Evolutionary conservation across 2,113 vertebrate species (phyloP), one percentile per base, ranked within the genome.

Genomic region (Nycticorax nycticorax): DNA sequence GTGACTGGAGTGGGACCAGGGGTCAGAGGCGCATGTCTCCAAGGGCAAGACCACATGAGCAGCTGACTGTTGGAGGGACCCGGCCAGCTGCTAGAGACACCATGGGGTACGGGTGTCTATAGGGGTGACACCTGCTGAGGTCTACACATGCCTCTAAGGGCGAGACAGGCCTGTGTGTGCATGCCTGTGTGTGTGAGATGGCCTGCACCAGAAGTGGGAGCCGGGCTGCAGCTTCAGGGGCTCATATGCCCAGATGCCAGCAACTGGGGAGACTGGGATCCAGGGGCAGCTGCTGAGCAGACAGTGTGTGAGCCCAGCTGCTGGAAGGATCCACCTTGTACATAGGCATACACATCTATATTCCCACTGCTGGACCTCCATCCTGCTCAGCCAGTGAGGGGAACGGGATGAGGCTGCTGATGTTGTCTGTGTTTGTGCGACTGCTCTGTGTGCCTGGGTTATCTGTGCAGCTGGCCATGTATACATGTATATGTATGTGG

Each of bases 81-180:
- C 0, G 0, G 22, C 18, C n/a, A 66, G 56, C 19, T 43, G 14
- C 11, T 30, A 55, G 30, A 53, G 50, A 53, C 4, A 48, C 22
- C 5, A 11, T 17, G 27, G 47, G 27, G 6, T 32, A 16, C 5
- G 21, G 15, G 4, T 26, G 9, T 33, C 37, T 57, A 16, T 22
- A 27, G 11, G 13, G 14, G 4, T 7, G 22, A 77, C 6, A 67
- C 13, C 45, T 64, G 43, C 56, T 59, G 14, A 13, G 12, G 3
- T 35, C 10, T 50, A n/a, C 10, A 30, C 15, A 26, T 22, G 68
- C 59, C 35, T 50, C 52, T 32, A 66, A 73, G 43, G 13, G 32
- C 1, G 1, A 81, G 52, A 73, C 4, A 37, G 20, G 9, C 48
- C 45, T 35, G 16, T 41, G 52, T 32, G 12, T 55, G 33, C 3